phyloP scores from a whole-genome alignment of 2,888 invertebrate genomes.

The Ichneumon xanthorius region DNA sequence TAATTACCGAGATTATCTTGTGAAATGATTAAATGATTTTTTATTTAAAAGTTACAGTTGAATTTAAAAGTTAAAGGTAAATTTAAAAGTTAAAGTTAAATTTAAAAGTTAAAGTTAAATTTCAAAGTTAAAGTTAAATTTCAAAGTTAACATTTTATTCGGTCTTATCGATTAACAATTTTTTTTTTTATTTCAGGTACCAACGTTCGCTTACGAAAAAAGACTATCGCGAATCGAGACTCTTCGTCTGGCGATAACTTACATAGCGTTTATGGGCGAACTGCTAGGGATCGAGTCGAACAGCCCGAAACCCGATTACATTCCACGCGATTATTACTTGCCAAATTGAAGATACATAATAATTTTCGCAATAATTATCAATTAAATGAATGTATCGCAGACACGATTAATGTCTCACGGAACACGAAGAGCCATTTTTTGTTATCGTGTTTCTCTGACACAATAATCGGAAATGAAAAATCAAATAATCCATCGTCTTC shows the following conservation, averaged over 20 bases:
- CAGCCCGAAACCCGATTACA: slow-evolving; percentile 82
- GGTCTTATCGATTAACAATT: background rate
- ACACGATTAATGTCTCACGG: background rate
- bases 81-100: no score
- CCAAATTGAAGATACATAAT: slow-evolving; percentile 75
- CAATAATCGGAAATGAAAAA: slow-evolving; percentile 28
- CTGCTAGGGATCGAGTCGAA: slow-evolving; percentile 86
- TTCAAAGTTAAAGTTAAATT: no score
- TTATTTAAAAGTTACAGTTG: no score
- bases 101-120: no score
- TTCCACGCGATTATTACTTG: slow-evolving; percentile 83
- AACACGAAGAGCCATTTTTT: slow-evolving; percentile 18
- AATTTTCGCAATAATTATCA: background rate
- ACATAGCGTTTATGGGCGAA: slow-evolving; percentile 98
- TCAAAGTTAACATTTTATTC: background rate
- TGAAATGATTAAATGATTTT: background rate
- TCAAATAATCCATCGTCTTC: slow-evolving; percentile 51
- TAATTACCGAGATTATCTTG: slow-evolving; percentile 76
- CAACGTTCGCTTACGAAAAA: slow-evolving; percentile 98
- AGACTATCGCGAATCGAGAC: slow-evolving; percentile 98
- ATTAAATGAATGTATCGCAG: background rate
- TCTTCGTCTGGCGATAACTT: slow-evolving; percentile 96
- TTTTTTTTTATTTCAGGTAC: slow-evolving; percentile 87
- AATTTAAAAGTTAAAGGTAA: no score
- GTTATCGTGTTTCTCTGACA: slow-evolving; percentile 24